Evolutionary conservation across 2,888 invertebrate species (phyloP).

Genomic region (Luperina testacea): DNA sequence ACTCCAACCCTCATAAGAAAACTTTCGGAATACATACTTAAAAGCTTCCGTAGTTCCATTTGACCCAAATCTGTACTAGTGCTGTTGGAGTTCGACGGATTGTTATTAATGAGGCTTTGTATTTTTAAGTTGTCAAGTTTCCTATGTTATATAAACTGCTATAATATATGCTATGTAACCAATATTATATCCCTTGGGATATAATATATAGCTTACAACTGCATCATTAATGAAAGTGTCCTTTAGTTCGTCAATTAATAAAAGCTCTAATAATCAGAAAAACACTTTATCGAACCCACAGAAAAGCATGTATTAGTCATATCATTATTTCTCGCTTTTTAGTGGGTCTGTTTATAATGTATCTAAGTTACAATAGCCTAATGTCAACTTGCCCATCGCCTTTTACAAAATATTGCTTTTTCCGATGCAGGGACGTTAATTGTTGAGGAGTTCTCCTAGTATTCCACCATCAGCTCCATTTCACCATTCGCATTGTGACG

Average conservation of each 20-base stretch:
- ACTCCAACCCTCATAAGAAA: constrained; percentile 5
- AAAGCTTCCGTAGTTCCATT: constrained; percentile 29
- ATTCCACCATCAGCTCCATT: too few species aligned
- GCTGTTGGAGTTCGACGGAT: constrained; percentile 26
- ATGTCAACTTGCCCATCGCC: too few species aligned
- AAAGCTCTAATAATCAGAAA: not conserved
- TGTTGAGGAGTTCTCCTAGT: too few species aligned
- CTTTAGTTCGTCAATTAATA: not conserved
- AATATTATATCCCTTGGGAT: too few species aligned
- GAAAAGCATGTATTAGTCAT: not conserved
- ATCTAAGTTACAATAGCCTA: too few species aligned
- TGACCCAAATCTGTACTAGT: constrained; percentile 19
- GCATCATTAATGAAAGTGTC: not conserved
- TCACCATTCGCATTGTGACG: too few species aligned
- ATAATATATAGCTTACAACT: not conserved
- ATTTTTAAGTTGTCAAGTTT: not conserved
- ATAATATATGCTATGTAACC: too few species aligned
- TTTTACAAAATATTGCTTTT: too few species aligned
- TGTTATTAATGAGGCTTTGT: constrained; percentile 8
- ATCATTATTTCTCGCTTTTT: not conserved
- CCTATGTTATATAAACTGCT: too few species aligned
- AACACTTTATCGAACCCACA: not conserved
- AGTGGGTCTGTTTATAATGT: too few species aligned
- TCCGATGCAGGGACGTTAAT: too few species aligned
- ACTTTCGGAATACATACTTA: constrained; percentile 34